Base-by-base conservation (phyloP, 2,113 vertebrate genomes). In the Rhabdomys dilectus region DNA sequence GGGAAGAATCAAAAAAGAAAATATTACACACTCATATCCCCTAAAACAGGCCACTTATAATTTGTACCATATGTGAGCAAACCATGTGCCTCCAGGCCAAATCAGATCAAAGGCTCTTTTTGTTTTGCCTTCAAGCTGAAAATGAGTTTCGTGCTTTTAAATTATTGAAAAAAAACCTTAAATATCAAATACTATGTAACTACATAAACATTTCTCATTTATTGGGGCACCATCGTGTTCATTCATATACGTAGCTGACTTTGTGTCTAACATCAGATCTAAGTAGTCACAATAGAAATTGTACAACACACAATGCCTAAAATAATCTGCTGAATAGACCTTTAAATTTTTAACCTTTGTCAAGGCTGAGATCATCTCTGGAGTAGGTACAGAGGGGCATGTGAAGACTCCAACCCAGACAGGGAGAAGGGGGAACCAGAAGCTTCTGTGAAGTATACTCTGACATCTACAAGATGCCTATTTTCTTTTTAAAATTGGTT, bases 121-220 rank as follows among this genome's bases (percentile, higher is more conserved):
- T 66, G 31, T 70, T 91, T 10, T 9, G 19, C 80, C 84, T 66
- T 22, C 8, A 88, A 88, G 15, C 68, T 87, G 68, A 92, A 24
- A 96, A 85, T 66, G 3, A 1, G 56, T 88, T 92, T 97, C 89
- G 86, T 4, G 92, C 53, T 60, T 88, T 81, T 80, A 62, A 90
- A 81, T 66, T 72, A 16, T 88, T 91, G 21, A 13, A 58, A 73
- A 78, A 70, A 73, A 81, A 64, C n/a, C 75, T 89, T 22, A 95
- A 86, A 82, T 31, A 48, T 91, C 31, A 22, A 42, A 70, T 86
- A 92, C 19, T 68, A 62, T 39, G 4, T 93, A 36, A 89, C 21
- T 19, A 81, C 29, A 45, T 88, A 17, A 62, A 85, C 62, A 88
- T 19, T 78, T 56, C 22, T 36, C 75, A 53, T 92, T 93, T 70